A percentile compares a stretch with the other conserved stretches of the same genome.
These are phyloP conservation scores for Myotis brandtii DNA, from an alignment of 2,113 vertebrate genomes.

Conservation along the genomic window DNA sequence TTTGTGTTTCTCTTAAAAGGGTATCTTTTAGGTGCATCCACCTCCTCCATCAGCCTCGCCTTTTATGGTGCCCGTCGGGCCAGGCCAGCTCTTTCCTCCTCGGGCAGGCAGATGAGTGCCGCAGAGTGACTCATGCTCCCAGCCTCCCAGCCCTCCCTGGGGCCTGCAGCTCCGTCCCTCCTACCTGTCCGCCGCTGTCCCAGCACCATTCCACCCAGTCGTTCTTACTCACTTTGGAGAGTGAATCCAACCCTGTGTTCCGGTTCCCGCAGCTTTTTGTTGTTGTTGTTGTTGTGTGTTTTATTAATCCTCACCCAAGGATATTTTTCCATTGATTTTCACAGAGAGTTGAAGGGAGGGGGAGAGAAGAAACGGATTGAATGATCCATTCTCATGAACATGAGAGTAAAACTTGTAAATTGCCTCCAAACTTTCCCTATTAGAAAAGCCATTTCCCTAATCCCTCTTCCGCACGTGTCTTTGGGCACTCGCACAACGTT, in stretches of 20 bases:
- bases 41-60: slow-evolving; percentile 39
- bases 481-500: neutral
- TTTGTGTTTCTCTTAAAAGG: slow-evolving; percentile 65
- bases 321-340: no score
- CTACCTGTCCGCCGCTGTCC: neutral
- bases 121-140: neutral
- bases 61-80: slow-evolving; percentile 70
- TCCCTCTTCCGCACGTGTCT: neutral
- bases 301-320: no score
- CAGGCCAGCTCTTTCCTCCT: neutral
- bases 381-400: neutral
- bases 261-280: neutral
- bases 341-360: no score
- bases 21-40: neutral
- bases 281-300: no score
- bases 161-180: neutral
- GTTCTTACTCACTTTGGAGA: neutral
- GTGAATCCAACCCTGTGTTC: neutral
- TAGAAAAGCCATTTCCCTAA: neutral
- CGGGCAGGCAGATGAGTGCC: neutral
- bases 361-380: no score
- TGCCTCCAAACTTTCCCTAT: neutral
- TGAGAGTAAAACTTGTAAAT: neutral
- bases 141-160: neutral
- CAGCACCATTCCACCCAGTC: neutral